Conservation (phyloP, 2,797 vertebrate species). For the Syngnathus rostellatus region DNA sequence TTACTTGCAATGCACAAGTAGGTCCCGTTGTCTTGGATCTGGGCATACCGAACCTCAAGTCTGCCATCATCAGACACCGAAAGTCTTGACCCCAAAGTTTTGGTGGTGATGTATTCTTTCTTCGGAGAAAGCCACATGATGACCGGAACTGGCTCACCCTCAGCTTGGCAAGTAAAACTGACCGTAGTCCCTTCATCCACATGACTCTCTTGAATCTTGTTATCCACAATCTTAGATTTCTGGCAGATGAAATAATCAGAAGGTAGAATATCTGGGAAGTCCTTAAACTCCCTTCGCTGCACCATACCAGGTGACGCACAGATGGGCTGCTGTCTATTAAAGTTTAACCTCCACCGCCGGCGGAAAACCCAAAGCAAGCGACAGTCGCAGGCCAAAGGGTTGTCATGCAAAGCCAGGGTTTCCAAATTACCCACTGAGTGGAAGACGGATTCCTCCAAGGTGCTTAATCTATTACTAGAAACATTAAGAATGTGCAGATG, state of each 20-base stretch:
- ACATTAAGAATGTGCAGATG: slow-evolving; percentile 92
- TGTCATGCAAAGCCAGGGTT: slow-evolving; percentile 87
- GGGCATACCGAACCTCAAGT: slow-evolving; percentile 93
- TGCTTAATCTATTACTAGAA: slow-evolving; percentile 86
- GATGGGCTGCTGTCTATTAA: slow-evolving; percentile 89
- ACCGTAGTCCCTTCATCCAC: slow-evolving; percentile 96
- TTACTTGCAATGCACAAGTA: slow-evolving; percentile 96
- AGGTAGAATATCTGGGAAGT: slow-evolving; percentile 87
- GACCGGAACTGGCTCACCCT: slow-evolving; percentile 83
- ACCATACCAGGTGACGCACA: slow-evolving; percentile 84
- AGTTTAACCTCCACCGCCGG: slow-evolving; percentile 94
- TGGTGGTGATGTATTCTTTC: slow-evolving; percentile 92
- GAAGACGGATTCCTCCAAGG: slow-evolving; percentile 91
- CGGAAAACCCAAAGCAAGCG: slow-evolving; percentile 97
- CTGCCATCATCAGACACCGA: slow-evolving; percentile 88
- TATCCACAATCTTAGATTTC: slow-evolving; percentile 86
- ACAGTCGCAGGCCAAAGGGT: slow-evolving; percentile 94
- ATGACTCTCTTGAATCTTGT: slow-evolving; percentile 84
- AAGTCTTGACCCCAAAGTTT: slow-evolving; percentile 83
- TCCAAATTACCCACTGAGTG: slow-evolving; percentile 96
- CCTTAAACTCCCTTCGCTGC: slow-evolving; percentile 93
- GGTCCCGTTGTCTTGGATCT: slow-evolving; percentile 98
- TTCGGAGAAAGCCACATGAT: slow-evolving; percentile 94
- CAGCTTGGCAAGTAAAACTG: slow-evolving; percentile 84
- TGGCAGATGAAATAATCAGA: slow-evolving; percentile 88